Evolutionary conservation across 1,140 invertebrate species (phyloP).

Genomic region (Lasioglossum baleicum): DNA sequence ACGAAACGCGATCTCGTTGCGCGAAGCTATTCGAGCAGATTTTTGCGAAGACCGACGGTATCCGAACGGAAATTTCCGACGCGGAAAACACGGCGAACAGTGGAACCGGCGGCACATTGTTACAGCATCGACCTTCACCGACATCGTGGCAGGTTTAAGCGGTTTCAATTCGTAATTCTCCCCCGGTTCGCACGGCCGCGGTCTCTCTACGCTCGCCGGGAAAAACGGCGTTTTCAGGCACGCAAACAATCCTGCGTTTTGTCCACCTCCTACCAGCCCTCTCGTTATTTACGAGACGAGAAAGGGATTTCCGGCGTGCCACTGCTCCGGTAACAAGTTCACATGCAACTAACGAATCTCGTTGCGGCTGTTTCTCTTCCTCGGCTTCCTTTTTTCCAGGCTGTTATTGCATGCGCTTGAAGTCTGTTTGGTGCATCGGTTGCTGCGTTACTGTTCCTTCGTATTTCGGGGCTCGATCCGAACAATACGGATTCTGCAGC

Average conservation of each 20-base stretch:
- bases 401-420: constrained; percentile 19
- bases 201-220: background rate
- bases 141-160: constrained; percentile 43
- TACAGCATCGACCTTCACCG: constrained; percentile 34
- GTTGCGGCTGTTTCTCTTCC: constrained; percentile 33
- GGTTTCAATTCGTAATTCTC: constrained; percentile 55
- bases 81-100: no score
- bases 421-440: background rate
- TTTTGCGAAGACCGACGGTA: no score
- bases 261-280: constrained; percentile 6
- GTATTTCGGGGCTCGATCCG: no score
- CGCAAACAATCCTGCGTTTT: constrained; percentile 41
- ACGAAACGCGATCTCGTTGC: no score
- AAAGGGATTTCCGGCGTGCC: constrained; percentile 29
- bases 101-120: constrained; percentile 8
- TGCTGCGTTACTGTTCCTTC: background rate
- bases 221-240: constrained; percentile 8
- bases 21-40: no score
- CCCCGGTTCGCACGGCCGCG: constrained; percentile 4
- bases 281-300: constrained; percentile 25
- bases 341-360: constrained; percentile 33
- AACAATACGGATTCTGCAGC: no score
- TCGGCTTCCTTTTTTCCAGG: background rate
- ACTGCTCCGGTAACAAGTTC: constrained; percentile 37
- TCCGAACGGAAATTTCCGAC: background rate